Base-by-base conservation (phyloP, 2,888 invertebrate genomes). In the Ectemnius continuus region DNA sequence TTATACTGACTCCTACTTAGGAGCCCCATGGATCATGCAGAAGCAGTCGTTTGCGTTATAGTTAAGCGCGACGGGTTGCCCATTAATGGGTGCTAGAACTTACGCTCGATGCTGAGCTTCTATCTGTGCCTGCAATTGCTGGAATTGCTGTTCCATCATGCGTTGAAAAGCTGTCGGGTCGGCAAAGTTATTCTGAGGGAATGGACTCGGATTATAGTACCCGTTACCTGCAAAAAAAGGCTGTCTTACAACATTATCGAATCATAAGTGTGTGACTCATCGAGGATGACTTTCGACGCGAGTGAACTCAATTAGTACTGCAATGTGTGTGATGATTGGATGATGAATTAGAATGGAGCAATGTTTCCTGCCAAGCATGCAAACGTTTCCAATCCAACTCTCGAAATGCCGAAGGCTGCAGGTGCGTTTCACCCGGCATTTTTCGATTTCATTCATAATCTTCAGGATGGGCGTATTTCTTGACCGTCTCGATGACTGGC, bases 61-160 rank as follows among this genome's bases (percentile, higher is more conserved):
- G 14, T 14, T 26, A 8, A 4, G 36, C n/a, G 28, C 28, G 13
- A 14, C 26, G 36, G 28, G n/a, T 11, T 14, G 28, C 6, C 26
- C 14, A 18, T 23, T 14, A 58, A 20, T 13, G 47, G 52, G 47
- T 57, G 48, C 6, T 13, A 45, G 28, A 58, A 85, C 87, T 85
- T 69, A 88, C 88, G 84, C 73, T 67, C 84, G 82, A 45, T 86
- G 85, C 11, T 87, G 86, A 0, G 75, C 78, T 2, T 76, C 71
- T 36, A 87, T 78, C 16, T 87, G 86, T 2, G 79, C 81, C 28
- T 85, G 81, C 8, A 84, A 59, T 4, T 76, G 74, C 2, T 48
- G 81, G 26, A 87, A 76, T 28, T 84, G 75, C 1, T 86, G 78
- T 18, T 82, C 68, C 62, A 86, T 76, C 58, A 81, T 57, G 16